Evolutionary conservation across 2,888 invertebrate genomes (phyloP), one percentile per base, ranked within the genome.

Genomic region (Heteromurus nitidus): DNA sequence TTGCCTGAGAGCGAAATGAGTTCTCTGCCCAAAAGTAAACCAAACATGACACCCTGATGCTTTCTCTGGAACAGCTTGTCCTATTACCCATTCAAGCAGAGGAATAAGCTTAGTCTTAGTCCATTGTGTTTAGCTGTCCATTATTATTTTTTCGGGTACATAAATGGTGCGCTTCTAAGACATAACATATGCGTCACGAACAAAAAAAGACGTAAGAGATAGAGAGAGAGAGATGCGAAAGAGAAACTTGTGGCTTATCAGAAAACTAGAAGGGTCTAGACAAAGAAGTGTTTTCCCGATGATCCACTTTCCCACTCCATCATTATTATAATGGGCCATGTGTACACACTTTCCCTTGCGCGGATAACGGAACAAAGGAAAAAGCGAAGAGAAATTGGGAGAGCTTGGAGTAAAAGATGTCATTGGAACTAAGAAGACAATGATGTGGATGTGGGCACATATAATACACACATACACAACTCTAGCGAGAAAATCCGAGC

Each of bases 291-390:
- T 60, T n/a, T 64, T 64, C 64, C 5, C 16, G 11, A 62, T 64
- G 64, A 64, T 64, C 64, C 64, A 64, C 64, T 64, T 64, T 64
- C 22, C 64, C 42, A 64, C 36, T 64, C 24, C 42, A 64, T 64
- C 64, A 64, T 64, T 64, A 64, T 64, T 64, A 36, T 64, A 64
- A 64, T 64, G 64, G 64, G 18, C 44, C 22, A 20, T 18, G 20
- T 53, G 53, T 22, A 22, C 58, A 26, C 13, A 26, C 58, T 9
- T 16, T 26, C 11, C n/a, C 3, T 53, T 1, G 18, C 9, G 2
- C 20, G 22, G 53, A 22, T 22, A 53, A 53, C n/a, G 3, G 53
- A 18, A 53, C 20, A 11, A 18, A 53, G 18, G 18, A 9, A 53
- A 22, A 53, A 3, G 2, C 53, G 20, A 18, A 11, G n/a, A 18